Evolutionary conservation across 2,797 vertebrate genomes (phyloP).

Genomic region (Rousettus madagascariensis): DNA sequence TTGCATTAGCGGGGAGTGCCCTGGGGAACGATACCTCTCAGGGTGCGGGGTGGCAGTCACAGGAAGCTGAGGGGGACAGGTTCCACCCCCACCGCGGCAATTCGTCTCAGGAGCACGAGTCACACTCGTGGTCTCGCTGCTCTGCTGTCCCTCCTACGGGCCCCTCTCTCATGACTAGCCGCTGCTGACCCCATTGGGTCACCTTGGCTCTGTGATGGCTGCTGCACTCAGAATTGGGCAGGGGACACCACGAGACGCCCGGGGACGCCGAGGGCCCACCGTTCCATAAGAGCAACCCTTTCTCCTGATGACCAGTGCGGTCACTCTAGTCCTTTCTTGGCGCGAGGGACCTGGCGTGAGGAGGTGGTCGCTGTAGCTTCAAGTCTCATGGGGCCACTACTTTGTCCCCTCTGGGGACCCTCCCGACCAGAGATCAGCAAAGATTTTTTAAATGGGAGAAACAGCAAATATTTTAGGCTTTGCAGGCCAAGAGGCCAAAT

Average conservation of each 20-base stretch:
- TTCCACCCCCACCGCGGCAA: background rate
- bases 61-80: background rate
- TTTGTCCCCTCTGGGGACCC: background rate
- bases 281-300: background rate
- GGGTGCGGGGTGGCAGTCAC: background rate
- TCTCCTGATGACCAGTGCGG: background rate
- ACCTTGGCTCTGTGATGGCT: background rate
- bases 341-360: background rate
- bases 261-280: accelerated
- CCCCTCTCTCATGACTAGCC: background rate
- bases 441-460: background rate
- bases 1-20: background rate
- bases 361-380: background rate
- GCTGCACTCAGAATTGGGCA: background rate
- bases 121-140: accelerated
- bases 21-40: too few species aligned
- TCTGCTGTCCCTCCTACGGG: background rate
- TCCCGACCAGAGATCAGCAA: background rate
- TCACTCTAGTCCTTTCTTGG: background rate
- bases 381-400: background rate
- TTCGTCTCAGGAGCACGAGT: background rate
- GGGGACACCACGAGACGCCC: too few species aligned
- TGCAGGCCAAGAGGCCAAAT: background rate
- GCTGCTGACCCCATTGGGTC: background rate
- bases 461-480: background rate